Evolutionary conservation across 2,888 invertebrate species (phyloP), one percentile per base, ranked within the genome.

Genomic region (Erpobdella octoculata): DNA sequence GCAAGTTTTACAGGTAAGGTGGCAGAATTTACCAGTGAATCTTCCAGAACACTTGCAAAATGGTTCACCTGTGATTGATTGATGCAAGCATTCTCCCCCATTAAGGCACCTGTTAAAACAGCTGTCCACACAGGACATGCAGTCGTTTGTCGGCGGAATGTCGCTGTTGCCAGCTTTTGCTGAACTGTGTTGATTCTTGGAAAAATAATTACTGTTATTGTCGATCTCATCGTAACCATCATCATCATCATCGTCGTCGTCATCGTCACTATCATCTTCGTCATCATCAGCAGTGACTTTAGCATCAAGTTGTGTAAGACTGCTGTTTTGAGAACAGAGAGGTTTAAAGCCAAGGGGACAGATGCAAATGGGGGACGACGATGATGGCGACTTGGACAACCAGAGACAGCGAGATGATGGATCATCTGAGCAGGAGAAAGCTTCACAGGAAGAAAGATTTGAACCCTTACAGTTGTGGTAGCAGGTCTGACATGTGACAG

Each of bases 391-490:
- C n/a, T 9, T 18, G 9, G 62, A 35, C 12, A 33, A 35, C n/a
- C 35, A 53, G 58, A 3, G 69, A 21, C 69, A 69, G 33, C 18
- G 35, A 28, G 58, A 36, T 18, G 4, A 0, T 6, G 69, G 33
- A 28, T 69, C 58, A 37, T 15, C 4, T 2, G 31, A 36, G 36
- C 69, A 69, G 35, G 38, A 33, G 31, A 36, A 58, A n/a, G 36
- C 31, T 58, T 58, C 58, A 58, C 69, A 69, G 2, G 69, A 69
- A 2, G 31, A 33, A 18, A 69, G 33, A 15, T 25, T 46, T n/a
- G 31, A 4, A 21, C 31, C 35, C n/a, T 53, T 58, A 37, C 69
- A 69, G 58, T 33, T 36, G 69, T 69, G 33, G 58, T 69, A 69
- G 46, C 69, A 69, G 1, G 38, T 25, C 25, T 37, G 35, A 58